Percentiles rank a stretch among this genome's conserved stretches.
These are phyloP conservation scores for Phocoena phocoena DNA, from an alignment of 2,113 vertebrate species.

Conservation along the genomic window DNA sequence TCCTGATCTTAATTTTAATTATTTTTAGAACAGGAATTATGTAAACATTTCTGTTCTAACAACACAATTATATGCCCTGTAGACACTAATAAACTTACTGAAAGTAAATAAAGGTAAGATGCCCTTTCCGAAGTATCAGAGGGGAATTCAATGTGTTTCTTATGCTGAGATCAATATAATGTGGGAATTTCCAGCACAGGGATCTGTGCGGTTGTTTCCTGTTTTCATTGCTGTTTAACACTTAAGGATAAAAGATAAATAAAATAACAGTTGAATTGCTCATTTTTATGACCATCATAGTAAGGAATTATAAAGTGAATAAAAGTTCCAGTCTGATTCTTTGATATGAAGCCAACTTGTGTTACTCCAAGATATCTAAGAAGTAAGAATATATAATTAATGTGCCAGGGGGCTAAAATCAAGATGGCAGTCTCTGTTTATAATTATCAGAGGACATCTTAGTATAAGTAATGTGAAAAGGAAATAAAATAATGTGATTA, in stretches of 20 bases:
- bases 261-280: not conserved
- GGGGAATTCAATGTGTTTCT: not conserved
- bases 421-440: conserved; percentile 30
- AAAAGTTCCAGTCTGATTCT: not conserved
- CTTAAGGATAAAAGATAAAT: not conserved
- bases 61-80: not conserved
- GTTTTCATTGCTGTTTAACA: not conserved
- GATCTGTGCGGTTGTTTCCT: not conserved
- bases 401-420: not conserved
- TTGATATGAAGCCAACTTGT: not conserved
- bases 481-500: conserved; percentile 64
- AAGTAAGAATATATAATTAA: conserved; percentile 64
- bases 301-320: conserved; percentile 50
- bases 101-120: not conserved
- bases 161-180: not conserved
- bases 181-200: not conserved
- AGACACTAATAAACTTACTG: not conserved
- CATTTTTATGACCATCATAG: not conserved
- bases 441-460: conserved; percentile 33
- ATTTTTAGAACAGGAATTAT: not conserved
- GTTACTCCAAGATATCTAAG: conserved; percentile 36
- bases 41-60: not conserved
- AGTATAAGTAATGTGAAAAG: conserved; percentile 6
- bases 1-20: conserved; percentile 32
- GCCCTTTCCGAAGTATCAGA: not conserved